Evolutionary conservation across 64 coral and sea anemone genomes (phyloP), one percentile per base, ranked within the genome.

Genomic region (Montipora cactus): DNA sequence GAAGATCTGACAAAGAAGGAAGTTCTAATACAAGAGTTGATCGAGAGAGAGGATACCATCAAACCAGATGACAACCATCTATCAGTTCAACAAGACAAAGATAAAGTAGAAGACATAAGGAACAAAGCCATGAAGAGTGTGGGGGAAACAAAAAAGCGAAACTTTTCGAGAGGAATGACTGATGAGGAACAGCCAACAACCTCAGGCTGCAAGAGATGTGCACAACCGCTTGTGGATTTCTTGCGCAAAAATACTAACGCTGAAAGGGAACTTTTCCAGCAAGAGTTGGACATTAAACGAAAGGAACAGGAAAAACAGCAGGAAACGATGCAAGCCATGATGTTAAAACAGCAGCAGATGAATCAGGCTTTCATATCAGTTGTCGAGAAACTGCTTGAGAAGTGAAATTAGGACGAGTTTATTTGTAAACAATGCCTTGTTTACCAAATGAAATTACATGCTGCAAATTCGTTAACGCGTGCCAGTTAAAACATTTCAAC

Each of bases 51-150:
- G 71, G 70, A 76, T 75, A 2, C 79, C 48, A 67, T 50, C 14
- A 47, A 57, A 75, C 37, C 48, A 77, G 69, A 92, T n/a, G 89
- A 90, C 49, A 50, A 37, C 74, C 14, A 15, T 64, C 79, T 81
- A 68, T 28, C 90, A 59, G 59, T 48, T 75, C 48, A 84, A 92
- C 59, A 64, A 15, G 71, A 74, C 71, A 74, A 74, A 74, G 71
- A 93, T 76, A 78, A 83, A 76, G 81, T 82, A 81, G 81, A 93
- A 87, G 71, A 91, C 44, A 82, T 82, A 37, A 82, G 49, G 80
- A 93, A 93, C 71, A 87, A 86, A 87, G 81, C 81, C 21, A 87
- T 93, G 91, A 83, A 87, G 77, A 93, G 83, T 77, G 48, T 79
- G 70, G 37, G 44, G 18, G 20, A 92, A 64, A 92, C 73, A 82